These are phyloP conservation scores for Rotaria macrura DNA, from an alignment of 2,888 invertebrate genomes.

Conservation along the genomic window DNA sequence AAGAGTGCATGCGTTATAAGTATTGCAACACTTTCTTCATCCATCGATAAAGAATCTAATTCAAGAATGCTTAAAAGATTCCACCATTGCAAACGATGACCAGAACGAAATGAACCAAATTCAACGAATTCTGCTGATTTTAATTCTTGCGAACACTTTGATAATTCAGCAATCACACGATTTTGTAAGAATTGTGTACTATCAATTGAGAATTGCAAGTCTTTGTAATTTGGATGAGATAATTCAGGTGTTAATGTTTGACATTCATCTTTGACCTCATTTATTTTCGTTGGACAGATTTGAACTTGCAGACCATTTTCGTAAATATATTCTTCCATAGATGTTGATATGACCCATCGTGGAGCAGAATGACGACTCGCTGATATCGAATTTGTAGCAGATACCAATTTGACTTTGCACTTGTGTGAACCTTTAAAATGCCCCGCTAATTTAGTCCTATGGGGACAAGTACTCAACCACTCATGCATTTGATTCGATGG, in stretches of 20 bases:
- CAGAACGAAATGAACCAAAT: too few species aligned
- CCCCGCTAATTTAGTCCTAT: background rate
- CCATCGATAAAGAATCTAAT: too few species aligned
- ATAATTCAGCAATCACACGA: background rate
- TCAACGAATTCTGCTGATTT: too few species aligned
- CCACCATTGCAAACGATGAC: too few species aligned
- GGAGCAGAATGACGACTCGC: background rate
- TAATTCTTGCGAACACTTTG: too few species aligned
- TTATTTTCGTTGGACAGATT: background rate
- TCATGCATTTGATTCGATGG: background rate
- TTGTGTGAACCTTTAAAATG: background rate
- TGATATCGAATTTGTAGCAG: background rate
- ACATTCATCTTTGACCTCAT: background rate
- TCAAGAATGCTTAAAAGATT: too few species aligned
- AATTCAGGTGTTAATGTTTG: background rate
- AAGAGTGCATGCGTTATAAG: too few species aligned
- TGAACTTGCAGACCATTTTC: background rate
- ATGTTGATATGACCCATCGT: background rate
- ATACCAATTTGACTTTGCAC: background rate
- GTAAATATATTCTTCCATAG: background rate
- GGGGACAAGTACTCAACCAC: background rate
- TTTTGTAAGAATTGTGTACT: background rate
- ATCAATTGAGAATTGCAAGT: background rate
- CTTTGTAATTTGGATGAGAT: background rate
- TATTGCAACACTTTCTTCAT: too few species aligned